Conservation (phyloP, 2,113 vertebrate genomes). For the Eclectus roratus region DNA sequence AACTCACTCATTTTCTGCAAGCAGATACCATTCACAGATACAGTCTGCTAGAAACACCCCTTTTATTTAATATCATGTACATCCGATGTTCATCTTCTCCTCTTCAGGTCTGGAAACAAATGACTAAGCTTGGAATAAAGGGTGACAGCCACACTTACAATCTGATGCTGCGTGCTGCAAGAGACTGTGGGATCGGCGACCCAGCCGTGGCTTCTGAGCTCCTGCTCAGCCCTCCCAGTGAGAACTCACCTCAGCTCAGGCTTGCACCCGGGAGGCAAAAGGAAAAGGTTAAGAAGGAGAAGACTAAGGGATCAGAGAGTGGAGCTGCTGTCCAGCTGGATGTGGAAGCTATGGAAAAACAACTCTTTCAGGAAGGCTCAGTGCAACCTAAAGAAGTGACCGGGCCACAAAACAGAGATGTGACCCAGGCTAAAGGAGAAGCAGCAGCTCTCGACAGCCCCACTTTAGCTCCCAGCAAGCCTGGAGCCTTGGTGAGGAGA, state of each 20-base stretch:
- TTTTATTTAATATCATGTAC: background rate
- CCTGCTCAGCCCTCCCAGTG: slow-evolving; percentile 65
- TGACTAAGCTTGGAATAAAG: slow-evolving; percentile 83
- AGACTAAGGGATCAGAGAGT: background rate
- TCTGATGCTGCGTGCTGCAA: slow-evolving; percentile 82
- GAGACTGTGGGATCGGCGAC: slow-evolving; percentile 88
- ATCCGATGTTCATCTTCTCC: background rate
- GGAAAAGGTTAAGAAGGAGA: background rate
- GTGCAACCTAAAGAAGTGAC: background rate
- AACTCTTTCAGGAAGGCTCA: slow-evolving; percentile 66
- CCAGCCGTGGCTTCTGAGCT: slow-evolving; percentile 69
- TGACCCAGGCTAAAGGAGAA: background rate
- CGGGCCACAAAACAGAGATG: background rate
- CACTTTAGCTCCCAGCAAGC: rapidly evolving
- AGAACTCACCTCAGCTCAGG: background rate
- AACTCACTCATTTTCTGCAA: background rate
- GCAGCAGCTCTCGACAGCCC: background rate
- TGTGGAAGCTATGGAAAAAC: slow-evolving; percentile 78
- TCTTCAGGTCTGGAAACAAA: slow-evolving; percentile 90
- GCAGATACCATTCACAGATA: background rate
- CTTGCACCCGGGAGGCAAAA: background rate
- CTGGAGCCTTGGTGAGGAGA: background rate
- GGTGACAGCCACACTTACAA: slow-evolving; percentile 83
- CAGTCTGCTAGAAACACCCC: background rate
- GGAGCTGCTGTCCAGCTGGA: slow-evolving; percentile 50